Evolutionary conservation across 2,797 vertebrate species (phyloP), one percentile per base, ranked within the genome.

Genomic region (Martes flavigula): DNA sequence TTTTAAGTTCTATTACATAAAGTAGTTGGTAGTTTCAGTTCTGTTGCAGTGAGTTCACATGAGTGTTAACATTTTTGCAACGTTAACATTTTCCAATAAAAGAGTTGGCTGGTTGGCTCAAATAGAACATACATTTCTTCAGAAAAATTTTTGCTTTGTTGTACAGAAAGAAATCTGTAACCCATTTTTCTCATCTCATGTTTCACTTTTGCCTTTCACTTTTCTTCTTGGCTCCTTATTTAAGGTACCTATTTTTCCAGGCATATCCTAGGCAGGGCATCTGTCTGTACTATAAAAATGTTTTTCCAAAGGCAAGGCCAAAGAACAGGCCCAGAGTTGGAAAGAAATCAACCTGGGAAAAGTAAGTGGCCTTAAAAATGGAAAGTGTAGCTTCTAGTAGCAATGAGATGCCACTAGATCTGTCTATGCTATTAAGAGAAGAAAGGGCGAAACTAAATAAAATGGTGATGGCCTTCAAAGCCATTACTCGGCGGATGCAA

Each of bases 291-390:
- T 66, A 54, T 35, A 83, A n/a, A n/a, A 3, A 12, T 0, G 35
- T 81, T 90, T 73, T 38, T n/a, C n/a, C 64, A 90, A 48, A 60
- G 17, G 12, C 77, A 81, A 38, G 4, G 56, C 38, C 43, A 77
- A 92, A 73, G 30, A 17, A 64, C 11, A 75, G 25, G 56, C 25
- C 20, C 60, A 73, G 60, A 56, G 27, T 27, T 73, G 38, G 62
- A 86, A 94, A 93, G 51, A 88, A 94, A 88, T 48, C 58, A 91
- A 68, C 38, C 43, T 88, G 83, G 56, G 54, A 92, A 83, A 90
- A 79, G 85, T 72, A 78, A 91, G 8, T 85, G 81, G 35, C 14
- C 60, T 51, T 93, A 73, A 75, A 87, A 91, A 56, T 56, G 35
- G 51, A 92, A 78, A 70, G n/a, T 43, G 5, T 17, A n/a, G 32